phyloP scores from a whole-genome alignment of 1,140 invertebrate genomes.

The Leptinotarsa defecta region DNA sequence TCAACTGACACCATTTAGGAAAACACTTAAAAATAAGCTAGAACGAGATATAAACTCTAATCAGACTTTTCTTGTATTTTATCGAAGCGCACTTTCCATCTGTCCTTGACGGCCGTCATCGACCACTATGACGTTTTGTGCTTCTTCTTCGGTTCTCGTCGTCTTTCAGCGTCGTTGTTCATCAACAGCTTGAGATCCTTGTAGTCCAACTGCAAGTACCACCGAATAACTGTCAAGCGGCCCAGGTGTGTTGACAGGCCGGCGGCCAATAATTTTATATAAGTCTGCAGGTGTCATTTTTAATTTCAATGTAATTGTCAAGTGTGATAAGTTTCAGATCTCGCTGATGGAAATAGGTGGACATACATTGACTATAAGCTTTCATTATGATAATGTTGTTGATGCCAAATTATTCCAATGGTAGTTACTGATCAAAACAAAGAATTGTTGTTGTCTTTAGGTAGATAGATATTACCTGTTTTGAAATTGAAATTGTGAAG shows the following conservation, averaged over 20 bases:
- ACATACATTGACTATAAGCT: no score
- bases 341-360: no score
- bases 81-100: slow-evolving; percentile 41
- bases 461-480: no score
- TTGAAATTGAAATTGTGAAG: no score
- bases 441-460: no score
- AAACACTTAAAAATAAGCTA: slow-evolving; percentile 13
- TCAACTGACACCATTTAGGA: not conserved
- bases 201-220: slow-evolving; percentile 57
- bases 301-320: not conserved
- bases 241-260: slow-evolving; percentile 51
- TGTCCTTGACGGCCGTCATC: slow-evolving; percentile 26
- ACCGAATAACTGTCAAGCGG: slow-evolving; percentile 51
- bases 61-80: slow-evolving; percentile 47
- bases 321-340: no score
- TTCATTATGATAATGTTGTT: no score
- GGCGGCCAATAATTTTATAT: slow-evolving; percentile 51
- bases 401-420: no score
- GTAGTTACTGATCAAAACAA: no score
- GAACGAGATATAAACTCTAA: slow-evolving; percentile 35
- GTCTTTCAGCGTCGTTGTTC: slow-evolving; percentile 46
- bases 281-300: slow-evolving; percentile 49
- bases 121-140: slow-evolving; percentile 63
- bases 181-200: slow-evolving; percentile 64
- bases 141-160: slow-evolving; percentile 62